Conservation (phyloP, 2,888 invertebrate species). For the Drosophila demipolita region DNA sequence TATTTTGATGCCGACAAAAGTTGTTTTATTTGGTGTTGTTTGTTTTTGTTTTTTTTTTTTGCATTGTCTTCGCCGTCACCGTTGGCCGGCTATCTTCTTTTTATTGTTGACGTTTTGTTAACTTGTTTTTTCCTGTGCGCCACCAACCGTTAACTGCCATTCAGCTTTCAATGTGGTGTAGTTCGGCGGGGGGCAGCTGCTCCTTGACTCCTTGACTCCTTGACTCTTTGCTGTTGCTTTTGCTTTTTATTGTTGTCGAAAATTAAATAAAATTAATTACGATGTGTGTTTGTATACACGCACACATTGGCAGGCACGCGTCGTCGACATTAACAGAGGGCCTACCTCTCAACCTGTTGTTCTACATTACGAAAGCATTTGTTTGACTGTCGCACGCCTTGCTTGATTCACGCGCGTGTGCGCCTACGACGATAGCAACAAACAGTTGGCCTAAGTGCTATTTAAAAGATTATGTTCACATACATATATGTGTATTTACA, state of each 20-base stretch:
- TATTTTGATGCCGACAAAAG: neutral
- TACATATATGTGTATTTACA: neutral
- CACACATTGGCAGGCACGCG: slow-evolving; percentile 25
- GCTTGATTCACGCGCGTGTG: slow-evolving; percentile 72
- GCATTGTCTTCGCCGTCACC: slow-evolving; percentile 52
- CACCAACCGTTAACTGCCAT: slow-evolving; percentile 17
- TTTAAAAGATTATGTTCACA: neutral
- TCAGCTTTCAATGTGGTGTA: slow-evolving; percentile 35
- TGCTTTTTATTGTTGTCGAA: slow-evolving; percentile 73
- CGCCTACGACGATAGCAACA: slow-evolving; percentile 34
- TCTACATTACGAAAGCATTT: neutral
- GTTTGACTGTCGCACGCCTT: slow-evolving; percentile 44
- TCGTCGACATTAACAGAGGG: slow-evolving; percentile 31
- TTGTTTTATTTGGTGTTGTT: neutral
- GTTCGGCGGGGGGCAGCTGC: slow-evolving; percentile 29
- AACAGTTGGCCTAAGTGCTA: slow-evolving; percentile 42
- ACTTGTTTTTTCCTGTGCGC: slow-evolving; percentile 76
- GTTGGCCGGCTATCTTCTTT: slow-evolving; percentile 53
- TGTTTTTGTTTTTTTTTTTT: slow-evolving; percentile 23
- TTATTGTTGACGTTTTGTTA: slow-evolving; percentile 75
- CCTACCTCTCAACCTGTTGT: slow-evolving; percentile 11
- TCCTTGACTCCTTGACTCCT: slow-evolving; percentile 54
- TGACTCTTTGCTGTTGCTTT: slow-evolving; percentile 59
- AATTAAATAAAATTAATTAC: slow-evolving; percentile 80
- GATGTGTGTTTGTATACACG: slow-evolving; percentile 60